Base-by-base conservation (phyloP, 1,140 invertebrate genomes). In the Drosophila chauvacae region DNA sequence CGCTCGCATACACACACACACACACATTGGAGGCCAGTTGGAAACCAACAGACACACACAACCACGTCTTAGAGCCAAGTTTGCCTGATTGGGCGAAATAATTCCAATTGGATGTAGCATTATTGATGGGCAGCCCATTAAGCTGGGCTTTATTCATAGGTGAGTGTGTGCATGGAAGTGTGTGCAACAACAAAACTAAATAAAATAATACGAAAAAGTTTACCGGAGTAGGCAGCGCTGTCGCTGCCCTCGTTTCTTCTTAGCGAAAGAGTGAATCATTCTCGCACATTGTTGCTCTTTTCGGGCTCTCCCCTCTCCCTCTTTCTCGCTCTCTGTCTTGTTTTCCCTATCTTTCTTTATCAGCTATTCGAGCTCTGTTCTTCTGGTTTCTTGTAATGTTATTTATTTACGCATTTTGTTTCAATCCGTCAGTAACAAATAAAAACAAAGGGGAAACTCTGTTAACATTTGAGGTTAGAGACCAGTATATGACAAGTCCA, bases 141-240 rank as follows among this genome's bases (percentile, higher is more conserved):
- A 62, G 80, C 64, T 59, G 42, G 35, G 51, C 41, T 83, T 79
- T 33, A 47, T 39, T 47, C 28, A 42, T 35, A 42, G 18, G 37
- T 33, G 47, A 73, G 26, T 7, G 41, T 41, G 53, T 58, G 23
- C 62, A 18, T 50, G 47, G 10, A 14, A 26, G 37, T 56, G 53
- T 58, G 23, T 66, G 30, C 33, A 20, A 55, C 13, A 37, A 18
- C 47, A 42, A 65, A 84, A 77, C 65, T 65, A 73, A 63, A 84
- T 78, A 77, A 84, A 70, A 84, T 72, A 80, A 84, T 74, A 66
- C 50, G 50, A 77, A 72, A 81, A 83, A 80, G 81, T 77, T 83
- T 63, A 44, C 35, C 51, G 35, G 18, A 39, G 35, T n/a, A 23
- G 51, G 33, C 51, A 56, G 53, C 35, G 35, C 53, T 39, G 20